Base-by-base conservation (phyloP, 2,888 invertebrate species). In the Catocala fraxini region DNA sequence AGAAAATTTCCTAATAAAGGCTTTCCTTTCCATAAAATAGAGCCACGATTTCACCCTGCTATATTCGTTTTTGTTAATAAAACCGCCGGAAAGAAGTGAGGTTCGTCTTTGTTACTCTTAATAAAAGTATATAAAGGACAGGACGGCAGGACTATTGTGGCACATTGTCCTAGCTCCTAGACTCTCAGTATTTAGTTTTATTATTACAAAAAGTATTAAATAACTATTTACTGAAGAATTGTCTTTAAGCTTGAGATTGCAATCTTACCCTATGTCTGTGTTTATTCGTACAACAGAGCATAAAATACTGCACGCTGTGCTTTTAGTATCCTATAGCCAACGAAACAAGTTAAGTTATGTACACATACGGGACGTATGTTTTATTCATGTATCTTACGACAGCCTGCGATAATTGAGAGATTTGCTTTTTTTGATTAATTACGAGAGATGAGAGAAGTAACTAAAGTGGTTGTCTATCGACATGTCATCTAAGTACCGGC, bases 41-140 rank as follows among this genome's bases (percentile, higher is more conserved):
- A 56, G 56, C 59, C 59, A 47, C 47, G 12, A 56, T 51, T 67
- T 65, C 56, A 15, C 46, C 45, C 48, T 9, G 4, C 56, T 39
- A 56, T 67, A 63, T 68, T 13, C 48, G 42, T 53, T 73, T 66
- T 76, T 58, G 48, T 67, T 63, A 61, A 71, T 65, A 68, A 68
- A 71, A 68, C 55, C 59, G 53, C 33, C 47, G 60, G 63, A 71
- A 68, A 66, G 39, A 56, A 60, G 55, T 59, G 51, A 65, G 64
- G 60, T 73, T 71, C 41, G 58, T 61, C 66, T 70, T 75, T 70
- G 73, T 68, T 68, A 48, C 41, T 53, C 48, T 47, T 60, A 59
- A 76, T 68, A 68, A 59, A 59, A 62, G 51, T 56, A 58, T 68
- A 74, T 70, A 75, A 73, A 67, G 59, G 63, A 13, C 59, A 53